Evolutionary conservation across 2,888 invertebrate genomes (phyloP), one percentile per base, ranked within the genome.

Genomic region (Tetragnatha montana): DNA sequence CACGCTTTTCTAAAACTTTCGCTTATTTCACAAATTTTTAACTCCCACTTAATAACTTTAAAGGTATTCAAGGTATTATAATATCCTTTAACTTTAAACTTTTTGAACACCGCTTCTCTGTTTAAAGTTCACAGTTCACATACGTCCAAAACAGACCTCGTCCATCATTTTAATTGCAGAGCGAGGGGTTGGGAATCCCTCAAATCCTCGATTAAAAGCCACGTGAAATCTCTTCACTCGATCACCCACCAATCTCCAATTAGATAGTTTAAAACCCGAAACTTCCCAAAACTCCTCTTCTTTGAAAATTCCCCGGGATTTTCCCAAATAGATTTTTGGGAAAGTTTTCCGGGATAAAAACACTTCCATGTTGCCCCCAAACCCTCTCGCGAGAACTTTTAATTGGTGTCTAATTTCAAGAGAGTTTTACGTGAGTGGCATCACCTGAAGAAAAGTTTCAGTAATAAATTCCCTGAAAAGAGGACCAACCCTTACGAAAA

Each of bases 371-470:
- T 10, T 17, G 12, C 17, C 10, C 60, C 8, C 8, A 60, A 60
- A 12, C 19, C 12, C 73, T 22, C 50, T 51, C 10, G 1, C 8
- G n/a, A 17, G 76, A 89, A 89, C 85, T 85, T 89, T 89, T 89
- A 89, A 89, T 89, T 89, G 89, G 81, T 81, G 85, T 89, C 85
- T 76, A 89, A 89, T 85, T 81, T 85, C 85, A 70, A 74, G 70
- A 60, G 70, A 19, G 50, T 78, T 49, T 47, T 70, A 88, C 88
- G 88, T 88, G 88, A 83, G 79, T 10, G 21, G 88, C 70, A 88
- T 87, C 17, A 19, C 17, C 21, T 79, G 79, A 76, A 76, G 87
- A 87, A 81, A 87, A 60, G 60, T 60, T 60, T 60, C 60, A 60
- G 60, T 60, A 60, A 60, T 60, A 60, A 60, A 60, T 60, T 60